A percentile compares a stretch with the other conserved stretches of the same genome.
Evolutionary conservation across 2,113 vertebrate genomes (phyloP).

Genomic region (Dicerorhinus sumatrensis): DNA sequence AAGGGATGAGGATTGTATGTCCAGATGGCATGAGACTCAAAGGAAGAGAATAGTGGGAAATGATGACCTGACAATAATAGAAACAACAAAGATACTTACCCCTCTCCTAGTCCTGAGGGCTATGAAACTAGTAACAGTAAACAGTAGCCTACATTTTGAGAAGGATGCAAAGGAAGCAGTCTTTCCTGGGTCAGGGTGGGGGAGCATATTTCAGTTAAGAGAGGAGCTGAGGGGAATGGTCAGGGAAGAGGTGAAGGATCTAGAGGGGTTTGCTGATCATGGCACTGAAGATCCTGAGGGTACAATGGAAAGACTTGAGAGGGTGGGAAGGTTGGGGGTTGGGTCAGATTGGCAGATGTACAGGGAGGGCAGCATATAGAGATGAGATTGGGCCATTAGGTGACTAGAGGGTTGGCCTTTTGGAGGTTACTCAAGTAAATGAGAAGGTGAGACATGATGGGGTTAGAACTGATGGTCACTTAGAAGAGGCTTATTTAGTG

Average conservation of each 20-base stretch:
- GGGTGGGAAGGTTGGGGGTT: rapidly evolving
- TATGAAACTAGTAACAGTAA: not conserved
- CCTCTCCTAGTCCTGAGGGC: not conserved
- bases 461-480: not conserved
- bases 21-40: not conserved
- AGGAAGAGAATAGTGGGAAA: not conserved
- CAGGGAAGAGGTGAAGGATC: not conserved
- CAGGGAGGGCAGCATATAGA: not conserved
- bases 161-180: not conserved
- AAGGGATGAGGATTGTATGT: not conserved
- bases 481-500: not conserved
- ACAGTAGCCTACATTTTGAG: not conserved
- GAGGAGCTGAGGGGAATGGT: not conserved
- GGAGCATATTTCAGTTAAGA: not conserved
- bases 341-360: not conserved
- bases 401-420: not conserved
- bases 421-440: not conserved
- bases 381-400: no score
- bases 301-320: not conserved
- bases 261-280: not conserved
- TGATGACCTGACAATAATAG: not conserved
- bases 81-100: not conserved
- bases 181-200: not conserved
- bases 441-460: not conserved
- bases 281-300: not conserved